phyloP scores from a whole-genome alignment of 2,113 vertebrate species.

The Xenopus laevis region DNA sequence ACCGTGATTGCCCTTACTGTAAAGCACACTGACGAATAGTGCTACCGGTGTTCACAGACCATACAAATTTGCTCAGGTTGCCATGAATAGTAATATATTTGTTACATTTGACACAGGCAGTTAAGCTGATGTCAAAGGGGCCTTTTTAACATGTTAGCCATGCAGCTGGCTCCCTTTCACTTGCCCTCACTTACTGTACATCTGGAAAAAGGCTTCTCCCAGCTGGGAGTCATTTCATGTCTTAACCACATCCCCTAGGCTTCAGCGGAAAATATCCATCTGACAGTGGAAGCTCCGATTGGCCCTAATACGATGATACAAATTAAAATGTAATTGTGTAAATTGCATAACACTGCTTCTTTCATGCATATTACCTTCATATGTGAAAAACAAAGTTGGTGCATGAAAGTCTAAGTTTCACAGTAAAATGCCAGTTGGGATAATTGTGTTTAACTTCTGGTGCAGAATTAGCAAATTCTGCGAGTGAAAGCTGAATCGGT shows the following conservation, averaged over 20 bases:
- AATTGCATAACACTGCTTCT: constrained; percentile 1
- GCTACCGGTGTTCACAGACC: constrained; percentile 27
- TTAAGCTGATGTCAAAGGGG: constrained; percentile 54
- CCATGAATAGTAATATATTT: constrained; percentile 57
- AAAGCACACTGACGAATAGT: constrained; percentile 38
- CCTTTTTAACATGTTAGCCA: constrained; percentile 60
- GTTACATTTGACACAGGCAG: constrained; percentile 55
- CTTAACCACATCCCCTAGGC: constrained; percentile 58
- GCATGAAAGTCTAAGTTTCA: neutral
- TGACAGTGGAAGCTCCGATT: constrained; percentile 53
- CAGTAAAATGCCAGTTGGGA: neutral
- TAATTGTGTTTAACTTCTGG: neutral
- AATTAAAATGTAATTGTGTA: constrained; percentile 40
- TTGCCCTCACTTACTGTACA: constrained; percentile 59
- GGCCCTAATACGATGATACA: constrained; percentile 49
- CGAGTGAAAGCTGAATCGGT: too few relatives aligned
- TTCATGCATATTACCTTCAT: neutral
- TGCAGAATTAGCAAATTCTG: neutral
- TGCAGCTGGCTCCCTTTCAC: constrained; percentile 65
- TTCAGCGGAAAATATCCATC: constrained; percentile 56
- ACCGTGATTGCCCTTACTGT: constrained; percentile 33
- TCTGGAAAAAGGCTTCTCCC: constrained; percentile 62
- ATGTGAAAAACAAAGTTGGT: neutral
- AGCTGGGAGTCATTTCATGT: constrained; percentile 72
- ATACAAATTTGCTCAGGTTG: constrained; percentile 53